These are phyloP conservation scores for Andrena praecox DNA, from an alignment of 2,888 invertebrate species.

Conservation along the genomic window DNA sequence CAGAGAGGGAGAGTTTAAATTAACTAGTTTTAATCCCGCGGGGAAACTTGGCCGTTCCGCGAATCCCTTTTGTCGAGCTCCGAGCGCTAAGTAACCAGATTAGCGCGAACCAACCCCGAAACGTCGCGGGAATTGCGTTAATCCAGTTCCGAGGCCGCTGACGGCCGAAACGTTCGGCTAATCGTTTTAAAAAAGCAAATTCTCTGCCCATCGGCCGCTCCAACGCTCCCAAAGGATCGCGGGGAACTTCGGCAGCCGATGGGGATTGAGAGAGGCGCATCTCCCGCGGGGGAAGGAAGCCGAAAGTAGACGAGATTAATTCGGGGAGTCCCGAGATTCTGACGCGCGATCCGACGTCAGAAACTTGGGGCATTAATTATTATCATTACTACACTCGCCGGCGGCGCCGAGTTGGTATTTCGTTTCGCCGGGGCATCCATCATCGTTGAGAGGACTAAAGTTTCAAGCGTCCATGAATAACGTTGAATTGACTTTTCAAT, in stretches of 20 bases:
- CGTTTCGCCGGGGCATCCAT: conserved; percentile 47
- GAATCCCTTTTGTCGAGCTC: conserved; percentile 68
- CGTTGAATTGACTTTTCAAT: conserved; percentile 16
- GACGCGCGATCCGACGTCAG: conserved; percentile 39
- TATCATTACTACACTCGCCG: conserved; percentile 27
- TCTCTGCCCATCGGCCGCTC: conserved; percentile 8
- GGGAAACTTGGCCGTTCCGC: conserved; percentile 57
- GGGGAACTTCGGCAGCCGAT: neutral
- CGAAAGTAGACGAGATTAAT: conserved; percentile 40
- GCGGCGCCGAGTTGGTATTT: conserved; percentile 43
- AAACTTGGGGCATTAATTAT: conserved; percentile 50
- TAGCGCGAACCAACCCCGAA: conserved; percentile 70
- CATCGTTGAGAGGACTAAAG: conserved; percentile 32
- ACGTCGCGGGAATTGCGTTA: conserved; percentile 67
- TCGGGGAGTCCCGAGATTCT: conserved; percentile 37
- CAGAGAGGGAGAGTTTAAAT: conserved; percentile 68
- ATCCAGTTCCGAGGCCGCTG: conserved; percentile 60
- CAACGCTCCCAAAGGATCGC: neutral
- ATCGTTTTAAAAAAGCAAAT: conserved; percentile 60
- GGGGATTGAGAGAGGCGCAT: neutral
- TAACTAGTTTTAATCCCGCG: conserved; percentile 72
- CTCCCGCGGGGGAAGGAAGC: neutral
- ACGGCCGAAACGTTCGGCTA: conserved; percentile 60
- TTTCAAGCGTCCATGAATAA: conserved; percentile 30
- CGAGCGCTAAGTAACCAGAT: conserved; percentile 72